These are phyloP conservation scores for Falco concolor DNA, from an alignment of 2,797 vertebrate species.

Conservation along the genomic window DNA sequence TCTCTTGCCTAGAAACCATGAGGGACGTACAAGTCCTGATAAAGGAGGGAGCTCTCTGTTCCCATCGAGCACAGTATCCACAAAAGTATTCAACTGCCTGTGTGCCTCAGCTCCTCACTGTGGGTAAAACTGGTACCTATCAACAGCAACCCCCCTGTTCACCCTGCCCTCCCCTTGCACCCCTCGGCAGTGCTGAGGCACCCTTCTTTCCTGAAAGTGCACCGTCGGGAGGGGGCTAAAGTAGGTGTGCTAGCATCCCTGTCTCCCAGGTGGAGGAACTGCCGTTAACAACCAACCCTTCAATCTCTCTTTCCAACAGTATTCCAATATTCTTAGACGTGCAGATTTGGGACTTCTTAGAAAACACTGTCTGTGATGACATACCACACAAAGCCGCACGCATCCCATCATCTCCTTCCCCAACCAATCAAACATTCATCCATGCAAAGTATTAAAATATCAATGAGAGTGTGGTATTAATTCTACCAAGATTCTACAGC, in stretches of 20 bases:
- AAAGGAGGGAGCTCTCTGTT: neutral
- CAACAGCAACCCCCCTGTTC: neutral
- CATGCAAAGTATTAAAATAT: neutral
- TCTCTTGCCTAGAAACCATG: neutral
- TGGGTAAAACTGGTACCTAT: neutral
- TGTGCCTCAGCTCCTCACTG: neutral
- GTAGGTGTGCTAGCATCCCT: neutral
- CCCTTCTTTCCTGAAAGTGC: neutral
- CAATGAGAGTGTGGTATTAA: neutral
- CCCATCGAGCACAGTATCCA: neutral
- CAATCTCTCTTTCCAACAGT: neutral
- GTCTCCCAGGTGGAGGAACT: neutral
- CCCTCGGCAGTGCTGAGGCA: neutral
- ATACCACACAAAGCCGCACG: neutral
- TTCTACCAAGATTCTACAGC: neutral
- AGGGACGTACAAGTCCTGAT: neutral
- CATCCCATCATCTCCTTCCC: neutral
- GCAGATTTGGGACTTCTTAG: neutral
- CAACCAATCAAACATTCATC: neutral
- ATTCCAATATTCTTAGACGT: neutral
- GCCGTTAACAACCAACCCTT: neutral
- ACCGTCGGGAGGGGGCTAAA: fast-evolving
- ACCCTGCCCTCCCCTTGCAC: neutral
- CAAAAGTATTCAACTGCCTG: neutral
- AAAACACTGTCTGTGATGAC: neutral